These are phyloP conservation scores for Plestiodon gilberti DNA, from an alignment of 2,113 vertebrate genomes.

Conservation along the genomic window DNA sequence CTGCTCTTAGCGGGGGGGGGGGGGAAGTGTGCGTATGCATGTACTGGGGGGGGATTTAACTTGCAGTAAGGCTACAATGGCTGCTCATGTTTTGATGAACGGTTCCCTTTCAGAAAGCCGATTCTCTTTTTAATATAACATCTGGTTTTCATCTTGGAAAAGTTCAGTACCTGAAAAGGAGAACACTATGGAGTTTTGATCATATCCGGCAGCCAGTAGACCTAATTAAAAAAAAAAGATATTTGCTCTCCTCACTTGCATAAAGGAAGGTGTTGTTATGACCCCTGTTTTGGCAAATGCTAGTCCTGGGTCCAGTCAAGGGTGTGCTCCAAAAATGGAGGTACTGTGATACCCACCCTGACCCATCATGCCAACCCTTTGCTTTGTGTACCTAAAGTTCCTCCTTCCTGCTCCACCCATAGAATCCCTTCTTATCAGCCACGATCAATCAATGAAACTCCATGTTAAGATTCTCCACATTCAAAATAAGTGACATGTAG, in stretches of 20 bases:
- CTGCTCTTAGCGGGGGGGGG: conserved; percentile 48
- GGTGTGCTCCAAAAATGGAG: neutral
- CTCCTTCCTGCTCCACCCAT: neutral
- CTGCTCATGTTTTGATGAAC: conserved; percentile 69
- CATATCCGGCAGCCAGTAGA: conserved; percentile 58
- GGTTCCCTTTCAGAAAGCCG: conserved; percentile 72
- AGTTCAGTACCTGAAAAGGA: conserved; percentile 61
- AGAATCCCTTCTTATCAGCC: too few relatives aligned
- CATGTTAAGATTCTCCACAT: too few relatives aligned
- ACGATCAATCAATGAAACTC: too few relatives aligned
- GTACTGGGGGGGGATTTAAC: conserved; percentile 65
- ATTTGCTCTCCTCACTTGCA: conserved; percentile 36
- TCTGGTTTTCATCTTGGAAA: conserved; percentile 76
- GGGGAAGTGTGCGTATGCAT: neutral
- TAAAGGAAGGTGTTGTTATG: neutral
- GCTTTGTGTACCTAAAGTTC: neutral
- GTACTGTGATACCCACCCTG: neutral
- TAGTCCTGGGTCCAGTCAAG: neutral
- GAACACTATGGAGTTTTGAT: conserved; percentile 42
- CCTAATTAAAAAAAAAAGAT: conserved; percentile 59
- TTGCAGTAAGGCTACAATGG: conserved; percentile 58
- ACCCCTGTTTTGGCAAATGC: neutral
- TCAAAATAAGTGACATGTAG: too few relatives aligned
- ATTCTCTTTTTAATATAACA: conserved; percentile 70
- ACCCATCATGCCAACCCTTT: neutral